A percentile compares a stretch with the other conserved stretches of the same genome.
Evolutionary conservation across 2,797 vertebrate genomes (phyloP).

Genomic region (Sebastes oblongus): DNA sequence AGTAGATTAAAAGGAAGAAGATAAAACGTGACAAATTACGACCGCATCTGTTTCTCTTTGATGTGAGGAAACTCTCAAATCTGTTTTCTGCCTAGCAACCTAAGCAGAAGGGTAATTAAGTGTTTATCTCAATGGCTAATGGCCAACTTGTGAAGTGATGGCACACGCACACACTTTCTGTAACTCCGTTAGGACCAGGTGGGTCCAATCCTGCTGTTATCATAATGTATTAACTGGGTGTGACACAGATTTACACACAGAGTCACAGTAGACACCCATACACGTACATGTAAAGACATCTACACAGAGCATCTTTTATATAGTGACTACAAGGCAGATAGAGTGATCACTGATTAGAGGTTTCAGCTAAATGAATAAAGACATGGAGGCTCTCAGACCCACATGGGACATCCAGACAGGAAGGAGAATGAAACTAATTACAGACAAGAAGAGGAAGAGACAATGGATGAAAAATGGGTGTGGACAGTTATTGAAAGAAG

Average conservation of each 20-base stretch:
- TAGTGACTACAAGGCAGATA: constrained; percentile 8
- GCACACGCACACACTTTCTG: background rate
- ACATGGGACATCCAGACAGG: constrained; percentile 1
- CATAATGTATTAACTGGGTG: constrained; percentile 29
- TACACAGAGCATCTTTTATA: constrained; percentile 12
- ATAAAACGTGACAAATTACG: constrained; percentile 63
- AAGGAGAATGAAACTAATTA: constrained; percentile 36
- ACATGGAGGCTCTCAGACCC: constrained; percentile 20
- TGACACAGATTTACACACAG: constrained; percentile 2
- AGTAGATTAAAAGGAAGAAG: constrained; percentile 58
- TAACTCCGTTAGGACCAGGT: background rate
- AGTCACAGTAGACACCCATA: background rate
- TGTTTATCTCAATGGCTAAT: constrained; percentile 54
- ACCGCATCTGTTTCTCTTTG: constrained; percentile 52
- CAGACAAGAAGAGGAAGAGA: constrained; percentile 36
- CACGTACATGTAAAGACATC: background rate
- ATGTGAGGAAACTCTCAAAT: constrained; percentile 43
- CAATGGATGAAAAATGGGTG: constrained; percentile 19
- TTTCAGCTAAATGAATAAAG: constrained; percentile 35
- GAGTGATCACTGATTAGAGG: constrained; percentile 41
- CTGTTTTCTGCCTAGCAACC: constrained; percentile 62
- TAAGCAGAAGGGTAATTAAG: constrained; percentile 42
- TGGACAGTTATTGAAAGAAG: background rate
- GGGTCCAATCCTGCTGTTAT: constrained; percentile 27
- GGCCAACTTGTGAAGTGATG: constrained; percentile 18